phyloP scores from a whole-genome alignment of 2,113 vertebrate genomes.

The Steatornis caripensis region DNA sequence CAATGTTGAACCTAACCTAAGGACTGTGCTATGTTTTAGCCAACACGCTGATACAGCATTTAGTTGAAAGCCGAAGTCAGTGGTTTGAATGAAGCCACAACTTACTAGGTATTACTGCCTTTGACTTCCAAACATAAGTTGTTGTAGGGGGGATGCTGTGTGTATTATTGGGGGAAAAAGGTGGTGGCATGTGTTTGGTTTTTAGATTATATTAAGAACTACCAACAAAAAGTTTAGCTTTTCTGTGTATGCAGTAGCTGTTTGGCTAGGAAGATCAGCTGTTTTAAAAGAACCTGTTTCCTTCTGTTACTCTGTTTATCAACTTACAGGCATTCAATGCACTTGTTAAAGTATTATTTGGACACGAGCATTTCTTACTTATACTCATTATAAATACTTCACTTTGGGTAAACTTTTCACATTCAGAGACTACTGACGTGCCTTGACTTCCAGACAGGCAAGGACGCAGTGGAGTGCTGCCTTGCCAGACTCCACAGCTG shows the following conservation, averaged over 20 bases:
- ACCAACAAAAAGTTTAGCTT: not conserved
- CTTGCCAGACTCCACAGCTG: slow-evolving; percentile 20
- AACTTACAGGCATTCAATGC: not conserved
- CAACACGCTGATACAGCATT: not conserved
- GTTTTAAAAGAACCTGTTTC: not conserved
- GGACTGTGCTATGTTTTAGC: not conserved
- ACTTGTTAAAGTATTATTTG: not conserved
- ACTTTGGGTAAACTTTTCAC: not conserved
- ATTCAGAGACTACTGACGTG: not conserved
- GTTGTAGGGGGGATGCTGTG: not conserved
- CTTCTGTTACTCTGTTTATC: not conserved
- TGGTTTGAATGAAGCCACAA: not conserved
- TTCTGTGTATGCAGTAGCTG: not conserved
- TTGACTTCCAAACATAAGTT: not conserved
- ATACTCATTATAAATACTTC: not conserved
- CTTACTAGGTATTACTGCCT: not conserved
- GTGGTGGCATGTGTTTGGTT: not conserved
- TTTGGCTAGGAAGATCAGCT: not conserved
- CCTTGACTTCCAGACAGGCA: slow-evolving; percentile 6
- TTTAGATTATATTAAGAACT: not conserved
- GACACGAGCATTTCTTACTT: not conserved
- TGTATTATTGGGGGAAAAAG: no score
- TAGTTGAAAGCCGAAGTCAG: not conserved
- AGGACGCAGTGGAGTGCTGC: not conserved
- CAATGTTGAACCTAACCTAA: not conserved